Conservation (phyloP, 2,797 vertebrate genomes). For the Mus spretus region DNA sequence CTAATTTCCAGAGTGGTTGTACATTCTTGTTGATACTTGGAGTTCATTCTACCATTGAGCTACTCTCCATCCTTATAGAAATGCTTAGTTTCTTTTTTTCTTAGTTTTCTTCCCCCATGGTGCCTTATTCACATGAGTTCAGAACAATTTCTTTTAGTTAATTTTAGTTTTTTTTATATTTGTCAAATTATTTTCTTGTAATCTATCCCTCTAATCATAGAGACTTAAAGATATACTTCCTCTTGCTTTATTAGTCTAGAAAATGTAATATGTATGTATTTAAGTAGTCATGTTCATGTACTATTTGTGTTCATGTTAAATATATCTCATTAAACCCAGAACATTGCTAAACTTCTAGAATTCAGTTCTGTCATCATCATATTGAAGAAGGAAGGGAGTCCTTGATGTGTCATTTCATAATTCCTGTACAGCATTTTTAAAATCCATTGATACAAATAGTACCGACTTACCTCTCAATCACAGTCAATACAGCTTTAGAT, state of each 20-base stretch:
- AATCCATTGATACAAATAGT: constrained; percentile 49
- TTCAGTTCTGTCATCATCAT: neutral
- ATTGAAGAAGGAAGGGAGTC: neutral
- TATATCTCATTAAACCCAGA: constrained; percentile 19
- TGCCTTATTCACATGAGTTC: neutral
- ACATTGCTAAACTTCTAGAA: constrained; percentile 13
- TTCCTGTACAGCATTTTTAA: constrained; percentile 55
- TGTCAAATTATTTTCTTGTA: neutral
- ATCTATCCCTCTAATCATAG: neutral
- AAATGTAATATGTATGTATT: constrained; percentile 22
- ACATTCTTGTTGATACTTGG: neutral
- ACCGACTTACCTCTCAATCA: constrained; percentile 58
- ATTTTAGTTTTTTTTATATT: neutral
- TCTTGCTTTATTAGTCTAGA: constrained; percentile 45
- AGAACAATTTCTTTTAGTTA: constrained; percentile 1
- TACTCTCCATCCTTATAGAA: neutral
- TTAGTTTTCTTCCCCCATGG: neutral
- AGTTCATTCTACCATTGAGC: neutral
- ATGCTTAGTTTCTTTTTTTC: neutral
- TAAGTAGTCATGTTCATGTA: neutral
- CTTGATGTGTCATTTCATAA: neutral
- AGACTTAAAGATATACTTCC: constrained; percentile 51
- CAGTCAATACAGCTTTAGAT: constrained; percentile 60
- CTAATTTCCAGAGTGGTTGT: too few species aligned
- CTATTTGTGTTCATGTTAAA: neutral